Base-by-base conservation (phyloP, 2,113 vertebrate genomes). In the Melanotaenia duboulayi region DNA sequence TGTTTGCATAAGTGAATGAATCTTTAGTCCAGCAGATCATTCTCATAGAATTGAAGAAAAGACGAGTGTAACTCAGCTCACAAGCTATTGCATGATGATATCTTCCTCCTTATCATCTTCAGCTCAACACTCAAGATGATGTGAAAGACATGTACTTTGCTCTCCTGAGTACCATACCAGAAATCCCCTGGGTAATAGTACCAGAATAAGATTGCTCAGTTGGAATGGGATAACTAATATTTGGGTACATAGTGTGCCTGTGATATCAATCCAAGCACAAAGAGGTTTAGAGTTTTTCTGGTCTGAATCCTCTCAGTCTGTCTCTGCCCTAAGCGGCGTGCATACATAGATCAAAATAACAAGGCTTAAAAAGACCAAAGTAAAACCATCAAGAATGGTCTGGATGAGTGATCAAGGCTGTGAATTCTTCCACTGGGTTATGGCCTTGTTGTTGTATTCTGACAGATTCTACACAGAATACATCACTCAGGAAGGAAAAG, bases 321-420 rank as follows among this genome's bases (percentile, higher is more conserved):
- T 50, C 70, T 70, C 24, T 66, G 63, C 59, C 40, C 76, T 42
- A 20, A 81, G 72, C 68, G 68, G 50, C 51, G 20, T 35, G 62
- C 54, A 46, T 49, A 69, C 74, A 44, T 59, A 73, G 79, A 89
- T 83, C 67, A 86, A 74, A 86, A 91, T 79, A 82, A 83, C 76
- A 65, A 32, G 56, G 73, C 60, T 83, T 65, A 71, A 79, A 77
- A 84, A 87, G 86, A 88, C 68, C 78, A 87, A 84, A 90, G 85
- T 75, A 58, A 82, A 89, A 72, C 68, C 81, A 75, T 81, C 63
- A 69, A 56, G 70, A 75, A 54, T 52, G 80, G 85, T 87, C 65
- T 80, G 90, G 87, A 91, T 78, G 74, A 87, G 74, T 85, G 70
- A 71, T 78, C 22, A 28, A 65, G 61, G 54, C 65, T 78, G 65